A percentile compares a stretch with the other conserved stretches of the same genome.
Conservation (phyloP, 2,888 invertebrate species). For the Hypselothyrea guttata region DNA sequence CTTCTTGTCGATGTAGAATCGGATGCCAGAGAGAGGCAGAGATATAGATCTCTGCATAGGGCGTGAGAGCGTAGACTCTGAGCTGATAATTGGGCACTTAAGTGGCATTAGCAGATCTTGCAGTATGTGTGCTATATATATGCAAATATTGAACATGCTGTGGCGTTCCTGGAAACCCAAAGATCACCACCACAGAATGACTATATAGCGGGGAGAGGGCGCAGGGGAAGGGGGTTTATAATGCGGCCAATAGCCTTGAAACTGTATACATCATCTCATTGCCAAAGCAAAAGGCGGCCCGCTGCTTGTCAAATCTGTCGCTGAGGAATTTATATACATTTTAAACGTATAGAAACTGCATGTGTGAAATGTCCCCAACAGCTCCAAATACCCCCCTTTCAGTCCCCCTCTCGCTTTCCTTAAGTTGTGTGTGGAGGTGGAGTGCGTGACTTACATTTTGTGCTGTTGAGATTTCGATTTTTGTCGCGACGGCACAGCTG, state of each 20-base stretch:
- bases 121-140: conserved; percentile 45
- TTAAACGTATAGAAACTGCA: conserved; percentile 38
- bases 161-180: conserved; percentile 62
- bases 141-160: conserved; percentile 61
- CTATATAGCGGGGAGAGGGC: background rate
- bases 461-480: conserved; percentile 62
- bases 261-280: conserved; percentile 64
- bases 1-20: background rate
- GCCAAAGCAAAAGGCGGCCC: conserved; percentile 58
- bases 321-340: conserved; percentile 50
- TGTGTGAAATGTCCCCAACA: conserved; percentile 35
- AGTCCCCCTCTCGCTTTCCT: background rate
- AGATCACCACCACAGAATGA: no score
- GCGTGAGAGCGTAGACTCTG: conserved; percentile 16
- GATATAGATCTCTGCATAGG: background rate
- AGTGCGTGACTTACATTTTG: conserved; percentile 72
- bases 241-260: conserved; percentile 66
- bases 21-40: background rate
- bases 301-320: conserved; percentile 72
- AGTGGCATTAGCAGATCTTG: conserved; percentile 67
- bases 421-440: conserved; percentile 18
- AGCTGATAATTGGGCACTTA: conserved; percentile 74
- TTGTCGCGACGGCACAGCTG: conserved; percentile 36
- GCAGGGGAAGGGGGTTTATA: background rate
- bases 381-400: background rate